Conservation (phyloP, 2,888 invertebrate species). For the Idaea biselata region DNA sequence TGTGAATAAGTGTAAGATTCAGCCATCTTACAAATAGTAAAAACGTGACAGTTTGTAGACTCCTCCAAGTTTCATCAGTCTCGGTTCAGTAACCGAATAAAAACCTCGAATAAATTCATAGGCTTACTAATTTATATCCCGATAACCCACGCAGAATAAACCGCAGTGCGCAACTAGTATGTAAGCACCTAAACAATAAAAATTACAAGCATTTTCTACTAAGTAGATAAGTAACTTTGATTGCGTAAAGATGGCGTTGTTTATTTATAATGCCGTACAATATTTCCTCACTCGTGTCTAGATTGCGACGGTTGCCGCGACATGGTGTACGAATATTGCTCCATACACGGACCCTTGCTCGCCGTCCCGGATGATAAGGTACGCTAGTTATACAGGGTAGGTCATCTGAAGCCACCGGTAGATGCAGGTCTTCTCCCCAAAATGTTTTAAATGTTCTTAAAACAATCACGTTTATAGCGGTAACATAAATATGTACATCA, state of each 20-base stretch:
- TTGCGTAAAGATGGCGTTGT: background rate
- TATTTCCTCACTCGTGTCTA: constrained; percentile 19
- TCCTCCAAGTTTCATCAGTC: too few relatives aligned
- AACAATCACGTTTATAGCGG: too few relatives aligned
- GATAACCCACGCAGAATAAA: background rate
- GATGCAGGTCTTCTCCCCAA: too few relatives aligned
- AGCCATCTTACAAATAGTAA: too few relatives aligned
- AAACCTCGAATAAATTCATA: background rate
- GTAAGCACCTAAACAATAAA: too few relatives aligned
- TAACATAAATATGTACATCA: too few relatives aligned
- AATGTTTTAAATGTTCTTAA: too few relatives aligned
- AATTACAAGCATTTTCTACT: background rate
- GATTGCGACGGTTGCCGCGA: constrained; percentile 49
- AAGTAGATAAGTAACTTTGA: too few relatives aligned
- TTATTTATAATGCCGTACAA: background rate
- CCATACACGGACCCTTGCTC: constrained; percentile 49
- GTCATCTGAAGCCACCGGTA: too few relatives aligned
- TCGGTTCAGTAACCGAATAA: too few relatives aligned
- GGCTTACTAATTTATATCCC: background rate
- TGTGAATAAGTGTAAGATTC: background rate
- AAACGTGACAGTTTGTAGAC: too few relatives aligned
- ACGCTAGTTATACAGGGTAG: constrained; percentile 9
- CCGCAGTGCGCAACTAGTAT: background rate
- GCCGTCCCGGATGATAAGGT: constrained; percentile 55
- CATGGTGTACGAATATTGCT: constrained; percentile 53